Evolutionary conservation across 2,888 invertebrate species (phyloP).

Genomic region (Phortica okadai): DNA sequence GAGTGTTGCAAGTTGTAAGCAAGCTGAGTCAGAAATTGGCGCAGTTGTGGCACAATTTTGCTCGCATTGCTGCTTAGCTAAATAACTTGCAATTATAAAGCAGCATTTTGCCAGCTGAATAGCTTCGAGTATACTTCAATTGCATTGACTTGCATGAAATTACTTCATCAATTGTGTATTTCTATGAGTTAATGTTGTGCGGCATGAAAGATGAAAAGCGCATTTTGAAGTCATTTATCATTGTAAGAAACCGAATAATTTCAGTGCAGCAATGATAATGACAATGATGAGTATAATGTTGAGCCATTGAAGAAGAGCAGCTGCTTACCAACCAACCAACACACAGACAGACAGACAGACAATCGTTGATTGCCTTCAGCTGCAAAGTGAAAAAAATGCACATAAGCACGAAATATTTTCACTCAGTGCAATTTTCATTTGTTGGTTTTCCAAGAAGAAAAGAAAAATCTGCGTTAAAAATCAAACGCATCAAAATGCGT

Average conservation of each 20-base stretch:
- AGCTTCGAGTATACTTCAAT: slow-evolving; percentile 10
- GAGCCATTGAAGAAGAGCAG: not conserved
- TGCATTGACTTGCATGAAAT: slow-evolving; percentile 54
- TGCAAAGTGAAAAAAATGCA: not conserved
- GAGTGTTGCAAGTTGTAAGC: too few relatives aligned
- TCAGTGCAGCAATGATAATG: not conserved
- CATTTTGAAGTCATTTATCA: not conserved
- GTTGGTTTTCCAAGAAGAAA: not conserved
- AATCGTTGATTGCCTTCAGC: slow-evolving; percentile 1
- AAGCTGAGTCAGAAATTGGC: too few relatives aligned
- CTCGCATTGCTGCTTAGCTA: not conserved
- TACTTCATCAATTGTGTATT: slow-evolving; percentile 53
- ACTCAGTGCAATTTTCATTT: slow-evolving; percentile 8
- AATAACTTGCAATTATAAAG: not conserved
- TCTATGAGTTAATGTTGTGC: not conserved
- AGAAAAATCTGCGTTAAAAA: not conserved
- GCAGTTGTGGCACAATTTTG: not conserved
- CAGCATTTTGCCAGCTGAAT: not conserved
- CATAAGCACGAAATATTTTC: too few relatives aligned
- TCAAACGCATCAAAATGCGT: slow-evolving; percentile 24
- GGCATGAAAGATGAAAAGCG: not conserved
- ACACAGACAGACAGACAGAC: slow-evolving; percentile 60
- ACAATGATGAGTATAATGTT: not conserved
- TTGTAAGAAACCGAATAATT: not conserved
- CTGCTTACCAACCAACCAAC: slow-evolving; percentile 62